Base-by-base conservation (phyloP, 2,797 vertebrate species). In the Gymnothorax javanicus region DNA sequence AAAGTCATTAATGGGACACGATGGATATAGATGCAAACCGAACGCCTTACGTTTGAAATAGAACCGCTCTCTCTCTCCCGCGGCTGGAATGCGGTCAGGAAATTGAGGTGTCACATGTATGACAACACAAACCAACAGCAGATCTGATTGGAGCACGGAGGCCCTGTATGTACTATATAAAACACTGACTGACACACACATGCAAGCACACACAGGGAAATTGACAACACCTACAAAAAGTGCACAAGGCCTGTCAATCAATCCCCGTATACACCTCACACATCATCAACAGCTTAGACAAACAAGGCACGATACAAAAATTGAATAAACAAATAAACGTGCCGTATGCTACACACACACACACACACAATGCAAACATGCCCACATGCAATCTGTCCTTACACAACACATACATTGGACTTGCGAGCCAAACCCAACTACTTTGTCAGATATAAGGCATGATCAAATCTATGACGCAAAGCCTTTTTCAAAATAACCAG, bases 281-380 rank as follows among this genome's bases (percentile, higher is more conserved):
- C 33, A 62, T 20, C 73, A 88, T 27, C 59, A 20, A 23, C 75
- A 87, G 73, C 84, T 73, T 88, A 85, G 88, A 84, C 82, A 56
- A 86, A 83, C 27, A 86, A 85, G 67, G 83, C 56, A 77, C 83
- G 33, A 1, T 2, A 43, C n/a, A 43, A 43, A 43, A 43, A 43
- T 43, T 43, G 33, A 43, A 43, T 2, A 43, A 43, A 43, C 33
- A 43, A 43, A 43, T 43, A 43, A 43, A 43, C 2, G 33, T 43
- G 33, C 33, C 2, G 33, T 43, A 43, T 2, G 33, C 33, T 43
- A 43, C 33, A 43, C 33, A 43, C 33, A 43, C 33, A 43, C 33
- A 43, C 33, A 43, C 33, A 43, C 33, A 43, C 33, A 43, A 43
- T 43, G 33, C 33, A 43, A 43, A 43, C 33, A 43, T 43, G 33